These are phyloP conservation scores for Chaetoderma sp. DNA, from an alignment of 2,888 invertebrate species.

Conservation along the genomic window DNA sequence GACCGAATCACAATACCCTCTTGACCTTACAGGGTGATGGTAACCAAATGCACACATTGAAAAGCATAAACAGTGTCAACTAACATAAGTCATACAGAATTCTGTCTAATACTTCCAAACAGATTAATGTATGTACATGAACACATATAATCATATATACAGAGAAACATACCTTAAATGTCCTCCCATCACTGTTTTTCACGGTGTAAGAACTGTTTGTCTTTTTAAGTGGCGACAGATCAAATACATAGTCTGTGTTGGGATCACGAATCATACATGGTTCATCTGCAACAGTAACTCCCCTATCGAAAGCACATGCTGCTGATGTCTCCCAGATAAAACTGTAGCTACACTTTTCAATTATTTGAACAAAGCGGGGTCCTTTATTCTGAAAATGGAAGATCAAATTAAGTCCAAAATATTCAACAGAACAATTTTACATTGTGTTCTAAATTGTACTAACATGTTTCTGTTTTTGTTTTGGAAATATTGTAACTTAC, in stretches of 20 bases:
- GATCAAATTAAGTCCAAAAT: neutral
- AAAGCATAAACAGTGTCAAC: too few relatives aligned
- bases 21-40: too few relatives aligned
- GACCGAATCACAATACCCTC: too few relatives aligned
- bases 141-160: too few relatives aligned
- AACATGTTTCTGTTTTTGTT: too few relatives aligned
- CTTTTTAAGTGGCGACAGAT: constrained; percentile 49
- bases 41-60: too few relatives aligned
- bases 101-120: too few relatives aligned
- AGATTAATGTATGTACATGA: too few relatives aligned
- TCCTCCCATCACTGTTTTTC: constrained; percentile 15
- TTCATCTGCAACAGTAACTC: neutral
- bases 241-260: constrained; percentile 51
- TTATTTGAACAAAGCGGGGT: constrained; percentile 38
- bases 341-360: constrained; percentile 54
- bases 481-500: too few relatives aligned
- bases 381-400: constrained; percentile 34
- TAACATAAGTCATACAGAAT: too few relatives aligned
- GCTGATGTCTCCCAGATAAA: constrained; percentile 60
- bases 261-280: constrained; percentile 51
- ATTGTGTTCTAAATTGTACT: too few relatives aligned
- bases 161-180: constrained; percentile 49
- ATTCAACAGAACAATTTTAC: constrained; percentile 1
- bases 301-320: constrained; percentile 54
- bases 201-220: constrained; percentile 38